A percentile compares a stretch with the other conserved stretches of the same genome.
phyloP scores from a whole-genome alignment of 1,140 invertebrate species.

The Hylaeus anthracinus region DNA sequence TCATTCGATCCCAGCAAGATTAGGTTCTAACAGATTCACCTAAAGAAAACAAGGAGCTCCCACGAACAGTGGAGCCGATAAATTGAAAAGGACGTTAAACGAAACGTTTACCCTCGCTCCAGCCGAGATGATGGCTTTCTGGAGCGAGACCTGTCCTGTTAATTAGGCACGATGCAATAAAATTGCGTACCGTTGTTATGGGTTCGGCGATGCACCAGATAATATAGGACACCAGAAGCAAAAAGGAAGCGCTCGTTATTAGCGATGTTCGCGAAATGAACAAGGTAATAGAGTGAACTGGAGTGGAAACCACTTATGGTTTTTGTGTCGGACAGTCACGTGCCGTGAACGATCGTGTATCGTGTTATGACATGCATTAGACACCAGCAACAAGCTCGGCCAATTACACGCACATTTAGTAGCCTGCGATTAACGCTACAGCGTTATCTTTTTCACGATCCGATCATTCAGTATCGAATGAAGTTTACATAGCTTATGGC shows the following conservation, averaged over 20 bases:
- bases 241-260: conserved; percentile 44
- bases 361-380: conserved; percentile 23
- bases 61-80: too few relatives aligned
- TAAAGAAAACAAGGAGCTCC: too few relatives aligned
- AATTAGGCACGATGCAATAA: not conserved
- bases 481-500: too few relatives aligned
- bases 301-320: conserved; percentile 59
- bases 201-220: conserved; percentile 18
- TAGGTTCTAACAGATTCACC: too few relatives aligned
- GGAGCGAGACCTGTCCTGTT: not conserved
- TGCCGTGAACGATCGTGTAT: conserved; percentile 21
- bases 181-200: not conserved
- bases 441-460: not conserved
- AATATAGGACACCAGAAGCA: conserved; percentile 1
- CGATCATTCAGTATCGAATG: too few relatives aligned
- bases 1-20: too few relatives aligned
- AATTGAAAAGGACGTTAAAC: too few relatives aligned
- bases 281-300: conserved; percentile 55
- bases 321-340: conserved; percentile 19
- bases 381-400: not conserved
- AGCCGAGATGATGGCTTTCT: not conserved
- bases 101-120: too few relatives aligned
- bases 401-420: conserved; percentile 44
- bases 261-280: conserved; percentile 35
- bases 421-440: not conserved